Base-by-base conservation (phyloP, 1,140 invertebrate species). In the Zophobas atratus region DNA sequence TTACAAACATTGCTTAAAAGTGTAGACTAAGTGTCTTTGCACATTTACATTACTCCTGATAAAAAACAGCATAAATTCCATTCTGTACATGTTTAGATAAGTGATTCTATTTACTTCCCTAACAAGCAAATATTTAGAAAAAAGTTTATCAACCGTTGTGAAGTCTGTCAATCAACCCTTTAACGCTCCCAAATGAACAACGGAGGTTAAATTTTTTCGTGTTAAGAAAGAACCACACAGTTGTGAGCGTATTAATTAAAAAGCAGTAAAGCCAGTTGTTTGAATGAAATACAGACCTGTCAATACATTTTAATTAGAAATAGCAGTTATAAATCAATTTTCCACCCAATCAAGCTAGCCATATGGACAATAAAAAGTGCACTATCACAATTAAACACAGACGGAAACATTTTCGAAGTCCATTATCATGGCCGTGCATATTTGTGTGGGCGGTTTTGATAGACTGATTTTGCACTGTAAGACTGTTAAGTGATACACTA, bases 1-100 rank as follows among this genome's bases (percentile, higher is more conserved):
- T 67, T 67, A 67, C 8, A 67, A 67, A 67, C 60, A 67, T 67
- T 67, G 60, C 60, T 67, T 67, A 67, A 67, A 51, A 67, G 38
- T 67, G 38, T 67, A 43, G 38, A 67, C 60, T 67, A 67, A 67
- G 60, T 67, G 60, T 67, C 60, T 67, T 67, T 67, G 60, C 60
- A 67, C 60, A 67, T 67, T 67, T 67, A 63, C 57, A 63, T 63
- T 63, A 39, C 57, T 63, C 33, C 6, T 43, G 60, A 67, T 67
- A 67, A 67, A 57, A 51, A 38, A 60, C 33, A 8, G 1, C 33
- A 20, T 67, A 67, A 67, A 67, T 67, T 67, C 60, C 60, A 67
- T 67, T 36, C 60, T 41, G 60, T 67, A 67, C 32, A 67, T 43
- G 43, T 67, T 48, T 43, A 67, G 60, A 67, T 67, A 67, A 67